These are phyloP conservation scores for Phenganax marumi DNA, from an alignment of 92 coral and sea anemone species.

Conservation along the genomic window DNA sequence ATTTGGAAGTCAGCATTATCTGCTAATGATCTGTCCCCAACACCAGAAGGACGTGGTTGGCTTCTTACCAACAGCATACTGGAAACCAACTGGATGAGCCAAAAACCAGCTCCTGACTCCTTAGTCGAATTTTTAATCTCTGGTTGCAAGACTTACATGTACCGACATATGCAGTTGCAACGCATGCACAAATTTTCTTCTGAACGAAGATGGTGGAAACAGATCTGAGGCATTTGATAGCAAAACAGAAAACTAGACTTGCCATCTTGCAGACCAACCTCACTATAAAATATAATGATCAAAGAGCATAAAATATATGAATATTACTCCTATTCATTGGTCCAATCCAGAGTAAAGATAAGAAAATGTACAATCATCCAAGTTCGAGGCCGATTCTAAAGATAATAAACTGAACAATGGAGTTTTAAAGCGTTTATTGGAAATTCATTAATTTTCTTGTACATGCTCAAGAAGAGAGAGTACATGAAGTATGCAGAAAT, in stretches of 20 bases:
- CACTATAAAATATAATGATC: too few species aligned
- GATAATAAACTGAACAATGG: too few species aligned
- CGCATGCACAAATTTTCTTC: slow-evolving; percentile 28
- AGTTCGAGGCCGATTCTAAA: too few species aligned
- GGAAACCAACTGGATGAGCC: slow-evolving; percentile 52
- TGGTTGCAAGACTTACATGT: slow-evolving; percentile 51
- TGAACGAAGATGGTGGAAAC: slow-evolving; percentile 9
- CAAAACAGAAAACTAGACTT: not conserved
- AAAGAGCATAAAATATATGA: too few species aligned
- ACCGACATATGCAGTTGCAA: slow-evolving; percentile 43
- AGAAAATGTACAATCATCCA: too few species aligned
- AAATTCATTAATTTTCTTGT: too few species aligned
- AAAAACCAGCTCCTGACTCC: slow-evolving; percentile 43
- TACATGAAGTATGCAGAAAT: too few species aligned
- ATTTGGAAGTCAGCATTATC: slow-evolving; percentile 7
- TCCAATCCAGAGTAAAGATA: too few species aligned
- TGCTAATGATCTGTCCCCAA: not conserved
- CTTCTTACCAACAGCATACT: slow-evolving; percentile 35
- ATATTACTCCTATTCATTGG: too few species aligned
- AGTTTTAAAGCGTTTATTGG: too few species aligned
- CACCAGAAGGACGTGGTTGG: slow-evolving; percentile 52
- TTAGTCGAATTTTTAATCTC: slow-evolving; percentile 51
- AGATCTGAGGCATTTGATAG: slow-evolving; percentile 19
- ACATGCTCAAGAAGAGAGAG: too few species aligned
- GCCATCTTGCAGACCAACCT: too few species aligned